Conservation (phyloP, 2,113 vertebrate genomes). For the Butorides virescens region DNA sequence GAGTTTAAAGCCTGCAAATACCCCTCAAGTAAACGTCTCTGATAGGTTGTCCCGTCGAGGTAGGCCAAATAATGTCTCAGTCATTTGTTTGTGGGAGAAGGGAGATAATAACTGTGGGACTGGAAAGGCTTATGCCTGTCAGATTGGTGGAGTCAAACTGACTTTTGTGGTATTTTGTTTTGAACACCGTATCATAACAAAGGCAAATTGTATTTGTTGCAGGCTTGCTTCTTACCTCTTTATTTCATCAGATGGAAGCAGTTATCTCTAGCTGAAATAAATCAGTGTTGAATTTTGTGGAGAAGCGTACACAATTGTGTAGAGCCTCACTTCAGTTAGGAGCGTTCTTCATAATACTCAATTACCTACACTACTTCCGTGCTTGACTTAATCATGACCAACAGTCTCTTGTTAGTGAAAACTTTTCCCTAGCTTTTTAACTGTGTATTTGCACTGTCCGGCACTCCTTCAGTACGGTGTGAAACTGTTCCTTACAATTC, state of each 20-base stretch:
- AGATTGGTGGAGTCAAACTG: not conserved
- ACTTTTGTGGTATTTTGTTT: not conserved
- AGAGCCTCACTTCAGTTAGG: not conserved
- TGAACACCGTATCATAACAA: not conserved
- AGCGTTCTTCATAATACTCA: not conserved
- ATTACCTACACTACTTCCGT: not conserved
- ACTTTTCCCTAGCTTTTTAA: not conserved
- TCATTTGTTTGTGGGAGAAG: not conserved
- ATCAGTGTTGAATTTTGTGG: slow-evolving; percentile 7
- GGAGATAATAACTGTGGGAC: not conserved
- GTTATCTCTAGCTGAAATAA: slow-evolving; percentile 19
- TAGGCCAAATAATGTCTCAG: slow-evolving; percentile 57
- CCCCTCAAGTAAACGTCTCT: slow-evolving; percentile 77
- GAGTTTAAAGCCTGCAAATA: slow-evolving; percentile 81
- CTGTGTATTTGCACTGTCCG: not conserved
- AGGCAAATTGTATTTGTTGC: not conserved
- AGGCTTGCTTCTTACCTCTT: slow-evolving; percentile 6
- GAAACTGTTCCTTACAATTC: not conserved
- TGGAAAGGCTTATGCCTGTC: not conserved
- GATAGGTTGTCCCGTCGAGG: slow-evolving; percentile 83
- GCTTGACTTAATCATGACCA: not conserved
- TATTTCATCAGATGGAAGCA: slow-evolving; percentile 21
- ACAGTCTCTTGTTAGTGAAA: not conserved
- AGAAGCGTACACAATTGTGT: not conserved
- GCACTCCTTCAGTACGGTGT: not conserved